Conservation (phyloP, 2,888 invertebrate genomes). For the Eilema griseolum region DNA sequence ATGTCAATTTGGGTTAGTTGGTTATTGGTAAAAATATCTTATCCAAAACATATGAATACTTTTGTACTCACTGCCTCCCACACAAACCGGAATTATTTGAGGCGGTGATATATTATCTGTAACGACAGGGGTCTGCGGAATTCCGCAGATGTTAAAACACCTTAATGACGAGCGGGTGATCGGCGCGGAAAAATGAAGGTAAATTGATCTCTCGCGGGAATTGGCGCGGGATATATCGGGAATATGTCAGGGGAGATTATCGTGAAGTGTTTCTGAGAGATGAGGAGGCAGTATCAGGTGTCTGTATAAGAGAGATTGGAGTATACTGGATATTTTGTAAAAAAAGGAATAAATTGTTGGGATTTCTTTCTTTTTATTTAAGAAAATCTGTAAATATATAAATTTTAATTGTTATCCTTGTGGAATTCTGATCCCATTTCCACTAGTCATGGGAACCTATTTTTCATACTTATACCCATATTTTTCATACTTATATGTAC, state of each 20-base stretch:
- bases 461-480: no score
- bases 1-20: no score
- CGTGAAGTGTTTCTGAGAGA: conserved; percentile 5
- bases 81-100: conserved; percentile 46
- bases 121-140: conserved; percentile 42
- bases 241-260: conserved; percentile 20
- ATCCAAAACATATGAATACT: background rate
- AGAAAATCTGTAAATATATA: no score
- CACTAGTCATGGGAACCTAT: no score
- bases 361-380: no score
- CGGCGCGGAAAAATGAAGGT: conserved; percentile 45
- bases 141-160: conserved; percentile 44
- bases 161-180: conserved; percentile 46
- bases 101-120: conserved; percentile 66
- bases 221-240: conserved; percentile 28
- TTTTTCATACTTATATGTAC: no score
- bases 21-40: background rate
- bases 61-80: background rate
- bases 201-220: conserved; percentile 44
- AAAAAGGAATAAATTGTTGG: no score
- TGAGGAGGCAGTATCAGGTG: conserved; percentile 13
- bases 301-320: background rate
- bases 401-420: no score
- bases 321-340: background rate
- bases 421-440: no score